A percentile compares a stretch with the other conserved stretches of the same genome.
These are phyloP conservation scores for Ethmia dodecea DNA, from an alignment of 2,888 invertebrate species.

Conservation along the genomic window DNA sequence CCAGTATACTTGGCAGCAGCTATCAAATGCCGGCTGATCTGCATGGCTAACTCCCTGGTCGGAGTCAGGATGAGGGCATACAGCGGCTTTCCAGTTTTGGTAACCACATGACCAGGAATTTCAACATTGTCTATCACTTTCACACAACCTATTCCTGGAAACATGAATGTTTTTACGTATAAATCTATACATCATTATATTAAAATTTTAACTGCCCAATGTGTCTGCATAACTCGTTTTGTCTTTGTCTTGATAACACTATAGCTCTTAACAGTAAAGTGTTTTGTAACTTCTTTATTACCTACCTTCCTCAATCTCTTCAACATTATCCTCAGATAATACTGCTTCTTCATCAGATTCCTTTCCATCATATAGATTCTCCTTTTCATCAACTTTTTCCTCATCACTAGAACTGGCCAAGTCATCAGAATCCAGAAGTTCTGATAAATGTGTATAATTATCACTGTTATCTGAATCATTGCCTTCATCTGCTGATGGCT, in stretches of 20 bases:
- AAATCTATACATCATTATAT: too few species aligned
- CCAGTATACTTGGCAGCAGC: conserved; percentile 89
- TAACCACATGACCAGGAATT: conserved; percentile 39
- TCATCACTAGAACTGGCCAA: conserved; percentile 39
- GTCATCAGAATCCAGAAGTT: conserved; percentile 57
- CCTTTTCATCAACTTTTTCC: conserved; percentile 22
- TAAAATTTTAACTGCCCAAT: too few species aligned
- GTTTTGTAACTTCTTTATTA: too few species aligned
- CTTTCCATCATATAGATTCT: conserved; percentile 21
- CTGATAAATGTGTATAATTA: conserved; percentile 57
- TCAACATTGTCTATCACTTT: conserved; percentile 75
- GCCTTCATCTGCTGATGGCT: conserved; percentile 45
- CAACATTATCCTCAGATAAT: conserved; percentile 17
- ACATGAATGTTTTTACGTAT: not conserved
- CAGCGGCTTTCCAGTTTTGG: conserved; percentile 75
- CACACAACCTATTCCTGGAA: conserved; percentile 77
- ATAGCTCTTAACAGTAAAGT: not conserved
- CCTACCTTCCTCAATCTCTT: conserved; percentile 11
- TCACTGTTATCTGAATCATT: conserved; percentile 56
- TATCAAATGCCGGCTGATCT: conserved; percentile 91
- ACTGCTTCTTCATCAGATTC: conserved; percentile 16
- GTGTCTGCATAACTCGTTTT: too few species aligned
- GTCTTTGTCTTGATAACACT: too few species aligned
- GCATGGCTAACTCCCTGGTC: conserved; percentile 96
- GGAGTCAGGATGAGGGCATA: conserved; percentile 95